Evolutionary conservation across 2,113 vertebrate genomes (phyloP).

Genomic region (Oreotragus oreotragus): DNA sequence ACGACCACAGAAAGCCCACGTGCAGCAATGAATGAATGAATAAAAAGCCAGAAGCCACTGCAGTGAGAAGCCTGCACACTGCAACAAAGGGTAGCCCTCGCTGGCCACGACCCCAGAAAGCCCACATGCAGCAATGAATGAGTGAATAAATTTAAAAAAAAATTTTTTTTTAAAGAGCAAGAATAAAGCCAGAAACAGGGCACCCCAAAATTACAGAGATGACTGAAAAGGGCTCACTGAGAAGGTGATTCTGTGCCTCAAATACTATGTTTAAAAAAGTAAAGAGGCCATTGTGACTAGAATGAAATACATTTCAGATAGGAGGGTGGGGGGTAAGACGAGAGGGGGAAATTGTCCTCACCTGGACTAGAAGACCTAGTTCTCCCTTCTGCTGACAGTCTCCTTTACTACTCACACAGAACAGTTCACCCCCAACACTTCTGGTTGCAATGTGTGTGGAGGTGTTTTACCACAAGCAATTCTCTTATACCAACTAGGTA

Average conservation of each 20-base stretch:
- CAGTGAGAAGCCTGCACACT: neutral
- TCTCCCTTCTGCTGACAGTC: neutral
- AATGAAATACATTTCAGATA: neutral
- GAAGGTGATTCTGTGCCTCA: neutral
- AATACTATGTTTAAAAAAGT: neutral
- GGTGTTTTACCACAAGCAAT: neutral
- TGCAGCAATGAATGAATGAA: neutral
- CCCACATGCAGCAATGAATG: neutral
- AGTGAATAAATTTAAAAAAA: neutral
- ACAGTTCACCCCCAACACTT: neutral
- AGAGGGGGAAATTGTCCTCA: neutral
- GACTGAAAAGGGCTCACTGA: neutral
- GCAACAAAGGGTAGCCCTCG: neutral
- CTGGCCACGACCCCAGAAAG: neutral
- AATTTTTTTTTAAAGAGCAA: neutral
- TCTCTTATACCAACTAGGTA: neutral
- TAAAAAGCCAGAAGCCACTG: neutral
- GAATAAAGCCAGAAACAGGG: neutral
- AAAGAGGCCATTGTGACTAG: neutral
- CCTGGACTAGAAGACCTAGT: neutral
- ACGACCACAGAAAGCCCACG: rapidly evolving
- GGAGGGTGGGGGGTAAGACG: neutral
- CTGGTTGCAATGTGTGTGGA: neutral
- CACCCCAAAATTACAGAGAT: neutral
- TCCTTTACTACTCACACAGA: neutral